Evolutionary conservation across 2,113 vertebrate species (phyloP), one percentile per base, ranked within the genome.

Genomic region (Notothenia rossii): DNA sequence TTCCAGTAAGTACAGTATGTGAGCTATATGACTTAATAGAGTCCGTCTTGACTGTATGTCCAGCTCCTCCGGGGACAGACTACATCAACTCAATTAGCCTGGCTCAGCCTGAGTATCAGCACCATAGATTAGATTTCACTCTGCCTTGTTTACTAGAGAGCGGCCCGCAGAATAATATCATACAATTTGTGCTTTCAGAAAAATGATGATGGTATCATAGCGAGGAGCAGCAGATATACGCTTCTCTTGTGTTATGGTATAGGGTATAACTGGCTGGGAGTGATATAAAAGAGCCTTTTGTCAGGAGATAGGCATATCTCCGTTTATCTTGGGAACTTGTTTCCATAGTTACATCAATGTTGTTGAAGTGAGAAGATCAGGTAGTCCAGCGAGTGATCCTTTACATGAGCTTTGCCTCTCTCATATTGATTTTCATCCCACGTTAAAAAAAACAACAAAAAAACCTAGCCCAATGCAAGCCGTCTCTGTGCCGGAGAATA

Each of bases 291-390:
- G 85, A 88, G 76, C 55, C 87, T 91, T 93, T 92, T 92, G 90
- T 93, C 81, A 89, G 88, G 71, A 86, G 84, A 90, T 85, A 77
- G 86, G 84, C 89, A 84, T 86, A 90, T 87, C 81, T 80, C 84
- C 13, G 84, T 67, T 87, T 88, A 88, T 92, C 90, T 86, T 59
- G 83, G 84, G 78, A 92, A 92, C 92, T 92, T 86, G 94, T 95
- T 94, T 93, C 94, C 94, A 95, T 95, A 94, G 94, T 93, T 95
- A 95, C 94, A 89, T 93, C 82, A 92, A 90, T 92, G 92, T 93
- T 93, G 91, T 93, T 91, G 85, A 90, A 91, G 88, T 90, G 88
- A 89, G 88, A 89, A 91, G 91, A 93, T 92, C 92, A 91, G 91
- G 93, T 92, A 93, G 92, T 92, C 86, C 89, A 89, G 90, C 82